Base-by-base conservation (phyloP, 2,888 invertebrate species). In the Lasioglossum morio region DNA sequence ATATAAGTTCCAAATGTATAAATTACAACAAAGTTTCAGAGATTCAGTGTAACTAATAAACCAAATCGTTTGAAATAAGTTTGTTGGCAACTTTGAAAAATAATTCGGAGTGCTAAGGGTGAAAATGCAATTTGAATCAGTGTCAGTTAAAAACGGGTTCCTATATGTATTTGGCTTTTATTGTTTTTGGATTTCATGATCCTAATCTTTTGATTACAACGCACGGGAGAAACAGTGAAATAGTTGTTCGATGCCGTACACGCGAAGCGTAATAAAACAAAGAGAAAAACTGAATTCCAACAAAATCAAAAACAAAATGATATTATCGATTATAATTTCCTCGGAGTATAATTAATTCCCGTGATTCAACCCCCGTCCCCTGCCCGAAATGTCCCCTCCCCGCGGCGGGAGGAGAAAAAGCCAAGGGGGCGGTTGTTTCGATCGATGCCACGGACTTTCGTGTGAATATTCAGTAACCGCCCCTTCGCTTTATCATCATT, bases 391-490 rank as follows among this genome's bases (percentile, higher is more conserved):
- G 23, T n/a, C 57, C 57, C 57, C n/a, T n/a, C 4, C 23, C n/a
- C 57, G 4, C n/a, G 4, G 4, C 57, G 57, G n/a, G 19, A 14
- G 27, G 53, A 34, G 53, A 37, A 75, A 69, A 79, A 77, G 85
- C 43, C 77, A 70, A 80, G 66, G 70, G 77, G 76, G 60, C 19
- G 69, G 37, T 66, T 57, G 77, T 87, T 81, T 77, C 87, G 87
- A 87, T 87, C 87, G 87, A 87, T 87, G 87, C 87, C 70, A 81
- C 53, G 72, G 74, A 81, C 72, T 82, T 84, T 77, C 86, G 83
- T 74, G 89, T 89, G 89, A 90, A 89, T 90, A 90, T 90, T 90
- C 90, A 86, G 90, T 78, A 82, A 83, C 90, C 90, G 84, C 84
- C 76, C 82, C 74, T 37, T 82, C 91, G 84, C 81, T 90, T 88